Evolutionary conservation across 2,888 invertebrate genomes (phyloP).

Genomic region (Drosophila sordidapex): DNA sequence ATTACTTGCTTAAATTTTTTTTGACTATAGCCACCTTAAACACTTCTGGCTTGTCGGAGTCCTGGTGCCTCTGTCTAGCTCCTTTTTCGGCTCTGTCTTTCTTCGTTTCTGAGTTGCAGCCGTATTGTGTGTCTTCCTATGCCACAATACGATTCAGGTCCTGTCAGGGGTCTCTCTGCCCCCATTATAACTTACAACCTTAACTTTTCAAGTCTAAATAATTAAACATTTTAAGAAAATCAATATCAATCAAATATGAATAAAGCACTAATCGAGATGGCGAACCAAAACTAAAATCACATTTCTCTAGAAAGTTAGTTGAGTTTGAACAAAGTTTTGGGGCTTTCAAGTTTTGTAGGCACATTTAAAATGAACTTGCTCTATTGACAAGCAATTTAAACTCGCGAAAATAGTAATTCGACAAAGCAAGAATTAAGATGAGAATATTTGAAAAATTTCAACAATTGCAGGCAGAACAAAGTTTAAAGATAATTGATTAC

Average conservation of each 20-base stretch:
- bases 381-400: neutral
- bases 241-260: neutral
- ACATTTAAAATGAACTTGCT: neutral
- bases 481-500: neutral
- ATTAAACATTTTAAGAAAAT: neutral
- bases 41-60: no score
- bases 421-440: neutral
- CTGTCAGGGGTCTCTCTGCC: no score
- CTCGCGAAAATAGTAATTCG: conserved; percentile 1
- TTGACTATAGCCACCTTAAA: no score
- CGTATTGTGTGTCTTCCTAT: no score
- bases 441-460: neutral
- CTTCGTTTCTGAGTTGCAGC: no score
- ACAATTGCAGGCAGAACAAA: neutral
- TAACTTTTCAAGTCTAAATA: neutral
- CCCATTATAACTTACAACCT: neutral
- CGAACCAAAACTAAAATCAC: neutral
- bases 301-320: conserved; percentile 3
- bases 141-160: no score
- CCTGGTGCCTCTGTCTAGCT: no score
- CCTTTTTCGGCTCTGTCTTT: no score
- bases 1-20: no score
- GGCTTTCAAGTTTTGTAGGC: neutral
- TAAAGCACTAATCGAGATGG: neutral
- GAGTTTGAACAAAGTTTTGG: conserved; percentile 5